phyloP scores from a whole-genome alignment of 1,140 invertebrate species.

The Proctacanthus coquilletti region DNA sequence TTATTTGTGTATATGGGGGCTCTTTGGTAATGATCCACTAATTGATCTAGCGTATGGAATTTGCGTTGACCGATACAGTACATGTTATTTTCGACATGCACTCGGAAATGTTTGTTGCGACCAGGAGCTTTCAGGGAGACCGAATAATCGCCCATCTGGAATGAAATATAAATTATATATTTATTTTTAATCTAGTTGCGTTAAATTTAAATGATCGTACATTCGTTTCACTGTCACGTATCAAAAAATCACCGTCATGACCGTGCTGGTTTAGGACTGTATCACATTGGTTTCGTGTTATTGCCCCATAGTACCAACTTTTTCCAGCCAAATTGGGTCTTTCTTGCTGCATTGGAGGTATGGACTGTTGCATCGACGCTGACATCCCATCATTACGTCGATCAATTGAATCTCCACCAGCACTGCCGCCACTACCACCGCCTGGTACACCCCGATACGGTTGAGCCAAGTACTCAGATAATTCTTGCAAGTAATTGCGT shows the following conservation, averaged over 20 bases:
- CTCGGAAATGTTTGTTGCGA: slow-evolving; percentile 97
- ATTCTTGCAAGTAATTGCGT: slow-evolving; percentile 88
- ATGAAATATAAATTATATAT: slow-evolving; percentile 12
- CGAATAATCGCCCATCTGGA: slow-evolving; percentile 93
- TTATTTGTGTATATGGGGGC: slow-evolving; percentile 97
- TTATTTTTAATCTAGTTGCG: not conserved
- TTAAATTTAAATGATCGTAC: slow-evolving; percentile 41
- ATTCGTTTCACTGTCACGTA: slow-evolving; percentile 96
- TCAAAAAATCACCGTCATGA: slow-evolving; percentile 94
- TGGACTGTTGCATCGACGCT: slow-evolving; percentile 14
- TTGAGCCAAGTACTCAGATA: slow-evolving; percentile 73
- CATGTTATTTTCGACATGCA: slow-evolving; percentile 84
- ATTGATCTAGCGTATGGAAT: slow-evolving; percentile 88
- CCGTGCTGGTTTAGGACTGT: slow-evolving; percentile 84
- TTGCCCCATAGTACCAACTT: slow-evolving; percentile 93
- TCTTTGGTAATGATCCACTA: slow-evolving; percentile 96
- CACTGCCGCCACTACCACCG: slow-evolving; percentile 25
- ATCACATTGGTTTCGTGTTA: slow-evolving; percentile 90
- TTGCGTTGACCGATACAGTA: slow-evolving; percentile 97
- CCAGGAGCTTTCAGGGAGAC: slow-evolving; percentile 95
- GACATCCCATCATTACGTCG: slow-evolving; percentile 22
- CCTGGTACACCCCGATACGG: slow-evolving; percentile 49
- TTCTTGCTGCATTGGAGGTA: slow-evolving; percentile 29
- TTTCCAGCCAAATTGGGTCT: slow-evolving; percentile 59
- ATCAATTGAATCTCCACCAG: slow-evolving; percentile 22